Evolutionary conservation across 2,113 vertebrate species (phyloP).

Genomic region (Pachypanchax playfairii): DNA sequence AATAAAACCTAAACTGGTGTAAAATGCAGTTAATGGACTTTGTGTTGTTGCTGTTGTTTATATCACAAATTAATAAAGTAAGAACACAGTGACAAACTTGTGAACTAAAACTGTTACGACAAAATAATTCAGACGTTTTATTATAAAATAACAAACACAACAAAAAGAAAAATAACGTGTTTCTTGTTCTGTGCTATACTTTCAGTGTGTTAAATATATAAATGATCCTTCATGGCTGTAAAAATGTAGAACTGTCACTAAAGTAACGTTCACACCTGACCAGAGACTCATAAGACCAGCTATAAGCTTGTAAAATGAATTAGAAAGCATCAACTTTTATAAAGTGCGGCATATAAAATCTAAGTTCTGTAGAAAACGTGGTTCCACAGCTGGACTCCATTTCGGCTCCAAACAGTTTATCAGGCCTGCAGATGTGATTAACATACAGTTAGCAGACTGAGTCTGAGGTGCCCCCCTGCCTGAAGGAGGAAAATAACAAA

Average conservation of each 20-base stretch:
- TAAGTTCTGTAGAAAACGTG: slow-evolving; percentile 32
- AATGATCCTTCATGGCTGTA: neutral
- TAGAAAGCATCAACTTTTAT: slow-evolving; percentile 1
- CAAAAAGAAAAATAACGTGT: neutral
- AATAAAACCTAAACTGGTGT: no score
- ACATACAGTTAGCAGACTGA: slow-evolving; percentile 39
- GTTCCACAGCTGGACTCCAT: slow-evolving; percentile 55
- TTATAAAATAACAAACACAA: no score
- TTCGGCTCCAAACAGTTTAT: slow-evolving; percentile 45
- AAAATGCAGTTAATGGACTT: no score
- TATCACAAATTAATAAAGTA: no score
- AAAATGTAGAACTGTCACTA: neutral
- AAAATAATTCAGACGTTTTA: no score
- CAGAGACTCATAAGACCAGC: neutral
- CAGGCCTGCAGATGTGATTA: slow-evolving; percentile 54
- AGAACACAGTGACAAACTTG: no score
- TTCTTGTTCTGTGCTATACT: no score
- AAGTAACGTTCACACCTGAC: neutral
- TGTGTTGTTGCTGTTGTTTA: no score
- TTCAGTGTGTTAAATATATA: neutral
- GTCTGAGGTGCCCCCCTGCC: slow-evolving; percentile 39
- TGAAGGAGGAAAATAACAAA: slow-evolving; percentile 59
- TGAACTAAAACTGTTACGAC: no score
- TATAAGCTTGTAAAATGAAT: neutral
- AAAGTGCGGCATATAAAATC: neutral